These are phyloP conservation scores for Aselliscus stoliczkanus DNA, from an alignment of 2,797 vertebrate genomes.

Conservation along the genomic window DNA sequence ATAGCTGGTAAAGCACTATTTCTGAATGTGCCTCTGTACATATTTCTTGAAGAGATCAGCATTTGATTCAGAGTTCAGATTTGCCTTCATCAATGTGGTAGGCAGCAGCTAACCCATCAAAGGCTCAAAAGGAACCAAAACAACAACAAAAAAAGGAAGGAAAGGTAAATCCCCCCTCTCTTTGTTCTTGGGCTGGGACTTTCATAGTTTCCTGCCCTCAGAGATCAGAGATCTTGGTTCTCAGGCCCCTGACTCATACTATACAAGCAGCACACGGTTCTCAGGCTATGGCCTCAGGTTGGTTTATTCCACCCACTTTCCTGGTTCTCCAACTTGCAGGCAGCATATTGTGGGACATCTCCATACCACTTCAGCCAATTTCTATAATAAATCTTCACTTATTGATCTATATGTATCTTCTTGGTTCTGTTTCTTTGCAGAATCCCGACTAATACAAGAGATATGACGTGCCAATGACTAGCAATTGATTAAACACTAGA, in stretches of 20 bases:
- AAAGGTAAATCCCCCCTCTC: not conserved
- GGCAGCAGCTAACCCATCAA: not conserved
- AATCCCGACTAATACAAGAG: not conserved
- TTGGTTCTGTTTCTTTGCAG: not conserved
- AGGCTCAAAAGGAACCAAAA: too few relatives aligned
- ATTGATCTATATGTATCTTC: not conserved
- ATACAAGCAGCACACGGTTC: not conserved
- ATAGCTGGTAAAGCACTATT: not conserved
- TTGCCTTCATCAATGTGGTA: not conserved
- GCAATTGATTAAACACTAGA: not conserved
- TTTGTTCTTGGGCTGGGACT: not conserved
- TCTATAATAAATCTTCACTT: not conserved
- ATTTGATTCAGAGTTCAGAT: not conserved
- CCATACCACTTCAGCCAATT: not conserved
- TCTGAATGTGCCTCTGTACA: not conserved
- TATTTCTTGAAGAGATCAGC: not conserved
- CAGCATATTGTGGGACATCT: not conserved
- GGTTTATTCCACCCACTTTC: not conserved
- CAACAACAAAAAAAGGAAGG: not conserved
- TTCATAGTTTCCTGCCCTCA: not conserved
- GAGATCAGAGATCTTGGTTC: not conserved
- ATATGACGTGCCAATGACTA: not conserved
- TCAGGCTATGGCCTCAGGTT: not conserved
- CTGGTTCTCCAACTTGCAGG: not conserved
- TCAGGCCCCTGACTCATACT: not conserved